These are phyloP conservation scores for Synanthedon formicaeformis DNA, from an alignment of 2,888 invertebrate genomes.

Conservation along the genomic window DNA sequence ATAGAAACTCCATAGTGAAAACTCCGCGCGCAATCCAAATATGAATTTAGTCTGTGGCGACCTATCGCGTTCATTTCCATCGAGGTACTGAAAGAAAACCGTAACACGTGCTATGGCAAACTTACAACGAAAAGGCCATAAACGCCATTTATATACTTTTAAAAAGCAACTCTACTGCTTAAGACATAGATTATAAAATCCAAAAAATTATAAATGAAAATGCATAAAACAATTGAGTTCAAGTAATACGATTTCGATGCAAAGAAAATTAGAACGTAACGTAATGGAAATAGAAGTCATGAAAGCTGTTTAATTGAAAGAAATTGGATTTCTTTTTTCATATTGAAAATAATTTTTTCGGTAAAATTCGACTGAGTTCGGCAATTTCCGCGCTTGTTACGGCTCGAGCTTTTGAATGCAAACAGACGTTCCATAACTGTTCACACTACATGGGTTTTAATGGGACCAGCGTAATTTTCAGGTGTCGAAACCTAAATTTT, in stretches of 20 bases:
- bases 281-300: neutral
- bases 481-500: neutral
- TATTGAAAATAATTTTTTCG: conserved; percentile 7
- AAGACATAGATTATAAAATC: too few relatives aligned
- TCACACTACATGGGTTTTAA: conserved; percentile 10
- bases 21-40: neutral
- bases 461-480: conserved; percentile 3
- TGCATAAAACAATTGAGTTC: neutral
- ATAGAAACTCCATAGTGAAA: neutral
- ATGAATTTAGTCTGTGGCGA: conserved; percentile 9
- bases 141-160: neutral
- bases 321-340: neutral
- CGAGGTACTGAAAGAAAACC: conserved; percentile 40
- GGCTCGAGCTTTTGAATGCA: conserved; percentile 17
- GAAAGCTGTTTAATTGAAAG: neutral
- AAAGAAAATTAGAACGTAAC: neutral
- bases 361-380: conserved; percentile 25
- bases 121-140: neutral
- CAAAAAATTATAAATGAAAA: neutral
- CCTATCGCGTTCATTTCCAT: conserved; percentile 32
- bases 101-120: conserved; percentile 38
- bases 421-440: conserved; percentile 13
- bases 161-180: neutral
- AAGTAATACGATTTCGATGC: neutral
- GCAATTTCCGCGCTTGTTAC: conserved; percentile 25